Conservation (phyloP, 2,888 invertebrate genomes). For the Calameuta pallipes region DNA sequence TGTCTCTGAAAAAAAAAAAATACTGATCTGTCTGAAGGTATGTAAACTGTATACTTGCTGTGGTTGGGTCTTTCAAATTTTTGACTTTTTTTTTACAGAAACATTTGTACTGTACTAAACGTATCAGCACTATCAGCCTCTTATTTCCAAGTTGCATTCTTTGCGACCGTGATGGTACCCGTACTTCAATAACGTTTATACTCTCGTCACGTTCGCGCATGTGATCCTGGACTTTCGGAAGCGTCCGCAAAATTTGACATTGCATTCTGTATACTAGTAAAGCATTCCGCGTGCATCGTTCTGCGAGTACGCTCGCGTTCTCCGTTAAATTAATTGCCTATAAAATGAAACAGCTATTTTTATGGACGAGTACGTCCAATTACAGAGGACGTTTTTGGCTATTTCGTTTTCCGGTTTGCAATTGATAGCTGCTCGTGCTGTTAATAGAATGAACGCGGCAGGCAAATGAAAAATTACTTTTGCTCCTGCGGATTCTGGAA, state of each 20-base stretch:
- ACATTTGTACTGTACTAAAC: neutral
- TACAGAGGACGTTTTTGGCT: slow-evolving; percentile 33
- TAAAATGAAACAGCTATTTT: slow-evolving; percentile 62
- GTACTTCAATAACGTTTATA: neutral
- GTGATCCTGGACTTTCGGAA: neutral
- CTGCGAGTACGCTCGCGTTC: slow-evolving; percentile 26
- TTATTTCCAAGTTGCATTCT: neutral
- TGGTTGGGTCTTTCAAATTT: neutral
- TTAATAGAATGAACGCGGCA: slow-evolving; percentile 19
- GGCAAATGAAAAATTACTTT: slow-evolving; percentile 17
- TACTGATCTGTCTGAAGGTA: too few species aligned
- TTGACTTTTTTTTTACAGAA: neutral
- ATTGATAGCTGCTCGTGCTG: slow-evolving; percentile 20
- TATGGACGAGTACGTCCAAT: slow-evolving; percentile 57
- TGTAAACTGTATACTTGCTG: neutral
- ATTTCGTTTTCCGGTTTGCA: slow-evolving; percentile 4
- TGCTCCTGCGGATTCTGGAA: neutral
- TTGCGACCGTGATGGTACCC: neutral
- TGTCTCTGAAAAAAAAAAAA: neutral
- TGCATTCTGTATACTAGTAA: neutral
- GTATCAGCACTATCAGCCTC: neutral
- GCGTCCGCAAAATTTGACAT: neutral
- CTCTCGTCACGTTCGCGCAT: neutral
- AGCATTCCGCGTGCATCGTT: neutral
- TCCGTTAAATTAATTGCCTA: slow-evolving; percentile 58